Base-by-base conservation (phyloP, 2,888 invertebrate species). In the Sphinx pinastri region DNA sequence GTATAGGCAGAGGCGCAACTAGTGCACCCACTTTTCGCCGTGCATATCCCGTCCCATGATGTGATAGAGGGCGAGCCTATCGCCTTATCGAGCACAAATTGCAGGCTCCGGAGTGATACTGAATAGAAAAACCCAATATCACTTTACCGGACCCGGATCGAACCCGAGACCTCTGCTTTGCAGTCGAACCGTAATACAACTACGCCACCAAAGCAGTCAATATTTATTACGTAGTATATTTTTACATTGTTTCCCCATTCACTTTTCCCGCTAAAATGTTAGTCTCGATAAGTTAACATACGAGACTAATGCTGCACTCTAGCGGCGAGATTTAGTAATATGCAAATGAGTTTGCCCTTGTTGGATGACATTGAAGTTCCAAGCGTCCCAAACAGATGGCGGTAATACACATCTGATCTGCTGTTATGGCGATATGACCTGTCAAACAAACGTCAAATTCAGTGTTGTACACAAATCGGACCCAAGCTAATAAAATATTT, bases 401-500 rank as follows among this genome's bases (percentile, higher is more conserved):
- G 87, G 71, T 82, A 69, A 68, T 70, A 72, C 71, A 77, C 79
- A 79, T 78, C 78, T 81, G 80, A 77, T 77, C 58, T 68, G 69
- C 72, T 77, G 80, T 81, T 81, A 82, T 77, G 74, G 80, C 77
- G 68, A 59, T 51, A 51, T 13, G 76, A 73, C 76, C 75, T 80
- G 84, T 84, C 84, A 84, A 77, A 77, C 76, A 80, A 78, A 78
- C 75, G 87, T 88, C 87, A 87, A 83, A 81, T 72, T 19, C 63
- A 19, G 63, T 63, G 63, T 89, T 92, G 91, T 92, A 86, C 87
- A 91, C 90, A 91, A 91, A 89, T 86, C 86, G 81, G 83, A 88
- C 83, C 89, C 90, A 91, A 93, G 92, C 92, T 89, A 90, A 90
- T 92, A 88, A 91, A 90, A 91, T 92, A 92, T 92, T 93, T 90